Base-by-base conservation (phyloP, 2,888 invertebrate genomes). In the Eupithecia dodoneata region DNA sequence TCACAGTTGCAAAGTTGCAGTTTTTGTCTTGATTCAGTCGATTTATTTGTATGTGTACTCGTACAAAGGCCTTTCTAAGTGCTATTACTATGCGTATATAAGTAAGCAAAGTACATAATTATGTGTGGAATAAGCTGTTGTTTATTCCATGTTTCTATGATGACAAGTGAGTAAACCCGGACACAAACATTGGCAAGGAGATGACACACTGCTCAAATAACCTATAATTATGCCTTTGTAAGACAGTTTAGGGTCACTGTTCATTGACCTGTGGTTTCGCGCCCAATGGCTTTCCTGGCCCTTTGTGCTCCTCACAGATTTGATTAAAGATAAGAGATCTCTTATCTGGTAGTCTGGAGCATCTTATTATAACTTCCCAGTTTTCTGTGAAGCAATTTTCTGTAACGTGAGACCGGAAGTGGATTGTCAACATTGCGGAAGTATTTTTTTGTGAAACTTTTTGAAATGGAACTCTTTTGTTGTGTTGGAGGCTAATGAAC, bases 201-300 rank as follows among this genome's bases (percentile, higher is more conserved):
- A 75, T 73, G 75, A 72, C 49, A 41, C 41, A 71, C 78, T 78
- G 75, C 18, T 71, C 63, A 67, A 74, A 71, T 55, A 47, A 41
- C 63, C 63, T 44, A 49, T 74, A 59, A 41, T 42, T 73, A 70
- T 71, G 72, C 76, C 80, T 81, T 52, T 82, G 76, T 78, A 80
- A 80, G 82, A 71, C 45, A 65, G 72, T 71, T 83, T 80, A 81
- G 81, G 81, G 81, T 81, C 81, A 75, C 81, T 85, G 84, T 83
- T 85, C 84, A 85, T 76, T 85, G 86, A 84, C 82, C 85, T 85
- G 83, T 74, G 75, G 79, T 83, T 84, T 76, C 79, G 78, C 75
- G 76, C 77, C 76, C 77, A 79, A 76, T 81, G 80, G 77, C 80
- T 81, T 81, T 82, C 79, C 81, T 78, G 80, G 82, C 74, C 80